phyloP scores from a whole-genome alignment of 2,797 vertebrate genomes.

The Botia kubotai region DNA sequence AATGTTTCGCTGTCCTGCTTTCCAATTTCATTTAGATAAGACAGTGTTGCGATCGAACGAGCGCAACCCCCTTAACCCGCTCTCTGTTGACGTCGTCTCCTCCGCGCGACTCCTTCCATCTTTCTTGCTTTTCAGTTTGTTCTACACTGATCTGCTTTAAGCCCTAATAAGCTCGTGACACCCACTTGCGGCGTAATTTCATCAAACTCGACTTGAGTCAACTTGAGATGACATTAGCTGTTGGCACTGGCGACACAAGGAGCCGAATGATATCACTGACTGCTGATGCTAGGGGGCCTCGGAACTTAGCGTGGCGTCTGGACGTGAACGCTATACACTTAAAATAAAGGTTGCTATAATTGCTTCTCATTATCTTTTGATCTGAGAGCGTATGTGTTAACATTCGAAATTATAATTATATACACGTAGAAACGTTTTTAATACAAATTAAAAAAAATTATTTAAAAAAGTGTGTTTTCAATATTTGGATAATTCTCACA shows the following conservation, averaged over 20 bases:
- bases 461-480: too few species aligned
- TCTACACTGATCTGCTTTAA: conserved; percentile 60
- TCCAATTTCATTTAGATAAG: conserved; percentile 72
- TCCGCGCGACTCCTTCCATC: conserved; percentile 42
- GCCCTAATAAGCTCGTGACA: conserved; percentile 58
- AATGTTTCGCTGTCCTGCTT: conserved; percentile 70
- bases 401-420: too few species aligned
- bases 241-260: neutral
- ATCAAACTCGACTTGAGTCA: conserved; percentile 50
- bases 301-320: neutral
- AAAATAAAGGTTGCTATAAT: neutral
- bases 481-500: too few species aligned
- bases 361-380: neutral
- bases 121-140: conserved; percentile 57
- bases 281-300: conserved; percentile 1
- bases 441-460: too few species aligned
- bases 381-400: too few species aligned
- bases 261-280: conserved; percentile 6
- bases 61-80: conserved; percentile 59
- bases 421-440: too few species aligned
- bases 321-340: neutral
- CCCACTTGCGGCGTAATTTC: conserved; percentile 54
- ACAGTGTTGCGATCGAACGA: conserved; percentile 61
- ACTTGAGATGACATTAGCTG: conserved; percentile 32
- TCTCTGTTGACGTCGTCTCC: conserved; percentile 36